Evolutionary conservation across 2,113 vertebrate genomes (phyloP).

Genomic region (Hiodon tergisus): DNA sequence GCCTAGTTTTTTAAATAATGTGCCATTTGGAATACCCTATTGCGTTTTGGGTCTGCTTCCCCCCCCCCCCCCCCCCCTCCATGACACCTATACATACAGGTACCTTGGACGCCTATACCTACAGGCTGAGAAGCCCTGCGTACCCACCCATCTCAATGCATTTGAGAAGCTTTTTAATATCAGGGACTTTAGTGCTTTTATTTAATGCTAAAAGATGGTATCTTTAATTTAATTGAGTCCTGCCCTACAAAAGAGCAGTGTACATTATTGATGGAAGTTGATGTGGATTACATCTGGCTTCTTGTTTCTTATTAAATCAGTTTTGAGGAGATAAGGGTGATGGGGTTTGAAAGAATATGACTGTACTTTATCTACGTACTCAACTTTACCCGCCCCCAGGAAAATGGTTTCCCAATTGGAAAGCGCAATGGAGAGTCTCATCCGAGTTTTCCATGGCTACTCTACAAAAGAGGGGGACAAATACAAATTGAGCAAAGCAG

Average conservation of each 20-base stretch:
- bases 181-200: background rate
- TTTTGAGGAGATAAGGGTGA: background rate
- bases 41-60: no score
- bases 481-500: conserved; percentile 80
- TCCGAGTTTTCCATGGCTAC: conserved; percentile 78
- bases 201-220: conserved; percentile 1
- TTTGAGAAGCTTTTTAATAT: no score
- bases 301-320: conserved; percentile 18
- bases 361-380: background rate
- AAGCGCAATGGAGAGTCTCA: conserved; percentile 71
- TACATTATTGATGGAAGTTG: conserved; percentile 35
- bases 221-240: background rate
- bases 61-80: no score
- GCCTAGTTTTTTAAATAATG: no score
- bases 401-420: conserved; percentile 73
- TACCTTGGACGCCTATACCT: background rate
- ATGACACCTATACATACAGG: background rate
- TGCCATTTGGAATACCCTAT: no score
- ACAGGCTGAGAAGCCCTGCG: no score
- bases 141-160: no score
- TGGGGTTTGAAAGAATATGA: background rate
- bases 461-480: conserved; percentile 86
- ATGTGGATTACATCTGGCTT: conserved; percentile 1
- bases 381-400: background rate
- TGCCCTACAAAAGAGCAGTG: conserved; percentile 20